phyloP scores from a whole-genome alignment of 2,113 vertebrate species.

The Channa maculata region DNA sequence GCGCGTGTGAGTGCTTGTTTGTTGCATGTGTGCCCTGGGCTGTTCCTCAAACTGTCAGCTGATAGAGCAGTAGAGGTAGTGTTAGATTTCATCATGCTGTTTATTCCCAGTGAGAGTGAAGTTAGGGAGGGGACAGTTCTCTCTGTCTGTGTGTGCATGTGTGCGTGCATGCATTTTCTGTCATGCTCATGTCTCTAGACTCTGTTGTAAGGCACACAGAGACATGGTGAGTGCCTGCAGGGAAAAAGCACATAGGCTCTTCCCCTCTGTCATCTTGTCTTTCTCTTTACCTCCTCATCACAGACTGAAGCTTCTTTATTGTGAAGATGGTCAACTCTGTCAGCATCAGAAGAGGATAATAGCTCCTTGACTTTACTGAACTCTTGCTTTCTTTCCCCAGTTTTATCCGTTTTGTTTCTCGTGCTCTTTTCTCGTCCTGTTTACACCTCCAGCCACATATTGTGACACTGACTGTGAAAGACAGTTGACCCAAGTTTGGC shows the following conservation, averaged over 20 bases:
- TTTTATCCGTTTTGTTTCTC: slow-evolving; percentile 4
- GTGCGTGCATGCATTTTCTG: slow-evolving; percentile 15
- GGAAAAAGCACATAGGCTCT: slow-evolving; percentile 40
- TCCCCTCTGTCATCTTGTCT: slow-evolving; percentile 4
- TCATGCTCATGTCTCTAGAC: slow-evolving; percentile 57
- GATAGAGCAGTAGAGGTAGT: slow-evolving; percentile 59
- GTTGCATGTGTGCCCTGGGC: slow-evolving; percentile 28
- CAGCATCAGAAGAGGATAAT: slow-evolving; percentile 32
- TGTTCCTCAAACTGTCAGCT: slow-evolving; percentile 62
- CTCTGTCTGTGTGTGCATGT: slow-evolving; percentile 7
- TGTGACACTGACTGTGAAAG: slow-evolving; percentile 74
- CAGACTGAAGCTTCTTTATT: slow-evolving; percentile 29
- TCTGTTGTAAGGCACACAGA: slow-evolving; percentile 48
- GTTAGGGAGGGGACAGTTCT: slow-evolving; percentile 39
- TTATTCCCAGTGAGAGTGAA: slow-evolving; percentile 62
- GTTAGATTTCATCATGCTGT: slow-evolving; percentile 81
- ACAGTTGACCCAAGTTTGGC: slow-evolving; percentile 67
- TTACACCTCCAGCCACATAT: slow-evolving; percentile 41
- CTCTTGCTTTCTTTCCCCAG: neutral
- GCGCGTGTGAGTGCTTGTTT: slow-evolving; percentile 15
- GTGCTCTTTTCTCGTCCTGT: slow-evolving; percentile 38
- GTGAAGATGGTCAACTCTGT: slow-evolving; percentile 24
- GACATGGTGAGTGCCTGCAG: slow-evolving; percentile 51
- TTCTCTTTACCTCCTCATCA: slow-evolving; percentile 22
- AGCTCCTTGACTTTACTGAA: slow-evolving; percentile 2